Conservation (phyloP, 2,797 vertebrate species). For the Lagorchestes hirsutus region DNA sequence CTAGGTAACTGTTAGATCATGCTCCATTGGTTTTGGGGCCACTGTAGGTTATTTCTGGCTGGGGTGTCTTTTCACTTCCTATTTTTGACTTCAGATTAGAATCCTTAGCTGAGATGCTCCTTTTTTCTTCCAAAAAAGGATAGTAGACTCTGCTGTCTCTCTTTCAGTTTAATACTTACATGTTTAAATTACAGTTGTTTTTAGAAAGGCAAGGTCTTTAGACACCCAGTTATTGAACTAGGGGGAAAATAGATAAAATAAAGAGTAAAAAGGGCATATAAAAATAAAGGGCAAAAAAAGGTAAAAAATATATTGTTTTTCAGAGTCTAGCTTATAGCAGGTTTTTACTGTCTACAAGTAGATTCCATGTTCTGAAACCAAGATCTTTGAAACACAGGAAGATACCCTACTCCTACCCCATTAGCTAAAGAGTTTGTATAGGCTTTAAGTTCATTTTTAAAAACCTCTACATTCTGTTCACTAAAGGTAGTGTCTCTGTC, state of each 20-base stretch:
- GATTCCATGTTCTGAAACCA: neutral
- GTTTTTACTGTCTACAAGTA: neutral
- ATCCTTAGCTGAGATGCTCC: neutral
- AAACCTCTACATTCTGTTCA: neutral
- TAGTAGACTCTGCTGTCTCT: neutral
- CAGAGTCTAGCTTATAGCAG: neutral
- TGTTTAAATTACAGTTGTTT: neutral
- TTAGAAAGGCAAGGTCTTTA: neutral
- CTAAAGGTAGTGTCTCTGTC: neutral
- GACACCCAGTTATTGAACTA: neutral
- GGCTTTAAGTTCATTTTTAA: neutral
- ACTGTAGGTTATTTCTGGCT: neutral
- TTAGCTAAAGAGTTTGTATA: neutral
- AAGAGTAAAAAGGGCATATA: too few species aligned
- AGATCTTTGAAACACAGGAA: neutral
- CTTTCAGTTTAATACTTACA: neutral
- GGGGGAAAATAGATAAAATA: neutral
- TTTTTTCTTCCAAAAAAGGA: neutral
- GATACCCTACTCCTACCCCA: neutral
- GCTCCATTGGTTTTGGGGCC: neutral
- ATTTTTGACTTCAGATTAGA: neutral
- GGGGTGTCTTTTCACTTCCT: neutral
- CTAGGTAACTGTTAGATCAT: neutral
- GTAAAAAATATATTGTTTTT: neutral
- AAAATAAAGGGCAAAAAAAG: too few species aligned